A percentile compares a stretch with the other conserved stretches of the same genome.
phyloP scores from a whole-genome alignment of 2,888 invertebrate genomes.

The Folsomia candida region DNA sequence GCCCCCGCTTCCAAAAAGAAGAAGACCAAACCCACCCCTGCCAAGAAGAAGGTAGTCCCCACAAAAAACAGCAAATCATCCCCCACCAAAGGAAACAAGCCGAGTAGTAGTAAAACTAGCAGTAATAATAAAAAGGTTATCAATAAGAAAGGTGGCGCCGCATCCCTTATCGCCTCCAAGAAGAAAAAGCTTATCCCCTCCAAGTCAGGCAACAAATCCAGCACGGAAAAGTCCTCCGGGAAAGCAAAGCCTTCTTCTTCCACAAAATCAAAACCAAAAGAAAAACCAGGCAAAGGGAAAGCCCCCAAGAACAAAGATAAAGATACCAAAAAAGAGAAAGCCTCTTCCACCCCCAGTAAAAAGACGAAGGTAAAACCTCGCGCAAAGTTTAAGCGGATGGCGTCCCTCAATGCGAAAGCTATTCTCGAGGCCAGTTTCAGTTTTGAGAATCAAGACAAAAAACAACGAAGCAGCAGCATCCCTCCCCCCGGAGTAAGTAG shows the following conservation, averaged over 20 bases:
- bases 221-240: neutral
- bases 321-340: conserved; percentile 11
- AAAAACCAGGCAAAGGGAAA: conserved; percentile 12
- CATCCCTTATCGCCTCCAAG: conserved; percentile 34
- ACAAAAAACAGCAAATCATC: conserved; percentile 3
- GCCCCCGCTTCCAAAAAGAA: conserved; percentile 11
- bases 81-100: conserved; percentile 16
- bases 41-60: neutral
- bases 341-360: neutral
- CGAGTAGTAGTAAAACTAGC: conserved; percentile 18
- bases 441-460: conserved; percentile 44
- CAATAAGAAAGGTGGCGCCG: conserved; percentile 21
- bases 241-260: neutral
- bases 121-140: conserved; percentile 30
- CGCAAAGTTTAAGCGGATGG: conserved; percentile 45
- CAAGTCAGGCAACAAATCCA: too few relatives aligned
- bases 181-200: conserved; percentile 24
- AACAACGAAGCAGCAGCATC: too few relatives aligned
- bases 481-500: too few relatives aligned
- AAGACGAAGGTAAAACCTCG: conserved; percentile 41
- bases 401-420: conserved; percentile 48
- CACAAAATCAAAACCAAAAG: conserved; percentile 19
- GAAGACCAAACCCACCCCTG: neutral
- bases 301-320: neutral
- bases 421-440: conserved; percentile 49